These are phyloP conservation scores for Tympanoctomys barrerae DNA, from an alignment of 2,797 vertebrate species.

Conservation along the genomic window DNA sequence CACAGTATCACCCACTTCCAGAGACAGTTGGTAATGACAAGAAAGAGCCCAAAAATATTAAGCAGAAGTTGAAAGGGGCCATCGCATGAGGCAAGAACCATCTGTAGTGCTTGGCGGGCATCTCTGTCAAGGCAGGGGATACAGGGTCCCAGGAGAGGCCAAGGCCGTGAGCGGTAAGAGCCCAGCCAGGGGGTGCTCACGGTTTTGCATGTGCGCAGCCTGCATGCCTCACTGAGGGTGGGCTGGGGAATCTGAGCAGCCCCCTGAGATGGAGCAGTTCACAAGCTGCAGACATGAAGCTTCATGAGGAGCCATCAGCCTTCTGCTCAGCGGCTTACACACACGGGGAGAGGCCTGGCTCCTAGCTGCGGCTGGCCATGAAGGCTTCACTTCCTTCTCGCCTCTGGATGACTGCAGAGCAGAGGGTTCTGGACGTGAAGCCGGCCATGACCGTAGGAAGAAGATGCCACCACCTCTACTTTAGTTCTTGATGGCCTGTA, in stretches of 20 bases:
- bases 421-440: background rate
- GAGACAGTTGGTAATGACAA: background rate
- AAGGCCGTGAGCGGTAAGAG: background rate
- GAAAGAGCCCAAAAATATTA: background rate
- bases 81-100: background rate
- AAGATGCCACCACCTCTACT: background rate
- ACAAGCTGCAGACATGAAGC: background rate
- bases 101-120: background rate
- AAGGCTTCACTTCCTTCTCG: background rate
- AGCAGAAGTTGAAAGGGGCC: constrained; percentile 49
- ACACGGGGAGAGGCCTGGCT: background rate
- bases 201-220: background rate
- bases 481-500: background rate
- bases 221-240: background rate
- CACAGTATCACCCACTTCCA: background rate
- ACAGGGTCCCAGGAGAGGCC: background rate
- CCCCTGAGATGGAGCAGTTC: background rate
- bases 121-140: background rate
- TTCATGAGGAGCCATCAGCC: background rate
- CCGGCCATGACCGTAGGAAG: background rate
- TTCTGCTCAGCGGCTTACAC: background rate
- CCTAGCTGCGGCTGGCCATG: too few species aligned
- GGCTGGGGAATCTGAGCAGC: background rate
- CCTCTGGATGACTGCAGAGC: background rate
- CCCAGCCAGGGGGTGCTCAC: too few species aligned